phyloP scores from a whole-genome alignment of 2,113 vertebrate species.

The Setophaga coronata region DNA sequence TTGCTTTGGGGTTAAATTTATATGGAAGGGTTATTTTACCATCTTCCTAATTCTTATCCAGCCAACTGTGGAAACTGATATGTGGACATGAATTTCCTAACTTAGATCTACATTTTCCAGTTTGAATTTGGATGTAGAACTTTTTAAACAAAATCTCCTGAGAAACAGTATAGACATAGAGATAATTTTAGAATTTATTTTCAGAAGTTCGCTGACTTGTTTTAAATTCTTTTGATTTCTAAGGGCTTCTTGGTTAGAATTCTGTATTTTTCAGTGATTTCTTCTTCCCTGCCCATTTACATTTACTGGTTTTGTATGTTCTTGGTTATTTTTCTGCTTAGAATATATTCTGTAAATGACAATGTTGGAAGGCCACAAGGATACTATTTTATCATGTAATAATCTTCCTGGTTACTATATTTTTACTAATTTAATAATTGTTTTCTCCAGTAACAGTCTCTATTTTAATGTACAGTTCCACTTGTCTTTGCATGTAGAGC shows the following conservation, averaged over 20 bases:
- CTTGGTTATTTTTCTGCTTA: neutral
- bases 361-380: neutral
- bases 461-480: neutral
- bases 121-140: neutral
- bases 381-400: neutral
- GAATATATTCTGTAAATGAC: neutral
- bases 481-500: neutral
- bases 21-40: neutral
- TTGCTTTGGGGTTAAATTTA: neutral
- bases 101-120: neutral
- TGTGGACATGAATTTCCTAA: neutral
- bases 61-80: neutral
- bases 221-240: neutral
- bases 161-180: neutral
- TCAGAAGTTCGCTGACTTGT: neutral
- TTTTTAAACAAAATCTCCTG: neutral
- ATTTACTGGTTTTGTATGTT: neutral
- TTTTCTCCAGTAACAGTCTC: neutral
- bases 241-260: neutral
- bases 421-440: neutral
- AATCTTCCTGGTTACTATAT: neutral
- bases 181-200: neutral
- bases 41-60: neutral
- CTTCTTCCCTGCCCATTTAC: fast-evolving
- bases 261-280: neutral